Evolutionary conservation across 2,113 vertebrate genomes (phyloP).

Genomic region (Limnothrissa miodon): DNA sequence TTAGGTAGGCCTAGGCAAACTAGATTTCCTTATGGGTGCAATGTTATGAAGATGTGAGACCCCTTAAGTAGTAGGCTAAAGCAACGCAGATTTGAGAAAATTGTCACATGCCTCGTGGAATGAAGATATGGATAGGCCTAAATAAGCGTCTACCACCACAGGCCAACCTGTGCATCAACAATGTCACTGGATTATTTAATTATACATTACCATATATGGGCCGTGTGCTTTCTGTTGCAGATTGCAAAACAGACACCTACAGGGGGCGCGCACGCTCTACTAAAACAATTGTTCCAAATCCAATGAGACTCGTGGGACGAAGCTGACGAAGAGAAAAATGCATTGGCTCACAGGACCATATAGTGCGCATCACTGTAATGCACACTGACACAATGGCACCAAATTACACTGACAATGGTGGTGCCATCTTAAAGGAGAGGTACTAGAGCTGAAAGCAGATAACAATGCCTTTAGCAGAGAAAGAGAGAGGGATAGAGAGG

Average conservation of each 20-base stretch:
- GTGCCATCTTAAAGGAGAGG: neutral
- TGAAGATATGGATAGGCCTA: too few relatives aligned
- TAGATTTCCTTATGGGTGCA: neutral
- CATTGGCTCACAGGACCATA: neutral
- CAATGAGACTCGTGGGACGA: neutral
- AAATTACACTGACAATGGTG: neutral
- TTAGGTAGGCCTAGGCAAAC: neutral
- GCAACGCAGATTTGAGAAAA: too few relatives aligned
- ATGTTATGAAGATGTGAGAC: neutral
- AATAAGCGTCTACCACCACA: too few relatives aligned
- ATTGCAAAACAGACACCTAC: neutral
- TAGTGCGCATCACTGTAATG: neutral
- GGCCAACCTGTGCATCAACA: too few relatives aligned
- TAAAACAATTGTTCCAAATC: neutral
- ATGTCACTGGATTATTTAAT: too few relatives aligned
- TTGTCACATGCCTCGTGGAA: too few relatives aligned
- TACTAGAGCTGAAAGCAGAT: constrained; percentile 24
- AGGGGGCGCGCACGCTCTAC: neutral
- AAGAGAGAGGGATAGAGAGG: too few relatives aligned
- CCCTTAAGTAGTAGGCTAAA: neutral
- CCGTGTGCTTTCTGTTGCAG: neutral
- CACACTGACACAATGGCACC: neutral
- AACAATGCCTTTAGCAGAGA: constrained; percentile 37
- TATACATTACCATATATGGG: neutral
- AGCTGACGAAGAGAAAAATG: neutral